Conservation (phyloP, 2,888 invertebrate species). For the Drosophila acutilabella region DNA sequence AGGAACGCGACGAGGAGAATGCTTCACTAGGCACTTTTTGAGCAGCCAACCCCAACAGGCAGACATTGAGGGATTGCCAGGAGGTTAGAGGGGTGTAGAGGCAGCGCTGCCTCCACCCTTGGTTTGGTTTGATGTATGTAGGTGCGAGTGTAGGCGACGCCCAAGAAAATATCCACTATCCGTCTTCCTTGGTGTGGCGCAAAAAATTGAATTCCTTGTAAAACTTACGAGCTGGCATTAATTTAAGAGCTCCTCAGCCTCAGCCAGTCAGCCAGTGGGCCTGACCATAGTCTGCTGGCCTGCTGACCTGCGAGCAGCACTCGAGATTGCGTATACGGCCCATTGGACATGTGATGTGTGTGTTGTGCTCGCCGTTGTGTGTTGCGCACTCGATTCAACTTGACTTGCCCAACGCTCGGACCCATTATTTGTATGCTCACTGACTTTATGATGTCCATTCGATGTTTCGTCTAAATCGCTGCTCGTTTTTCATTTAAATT, state of each 20-base stretch:
- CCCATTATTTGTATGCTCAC: slow-evolving; percentile 56
- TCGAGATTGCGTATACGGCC: slow-evolving; percentile 75
- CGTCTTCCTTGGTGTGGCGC: slow-evolving; percentile 72
- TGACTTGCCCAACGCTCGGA: slow-evolving; percentile 1
- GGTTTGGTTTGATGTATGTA: slow-evolving; percentile 10
- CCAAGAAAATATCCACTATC: slow-evolving; percentile 65
- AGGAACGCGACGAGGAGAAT: slow-evolving; percentile 26
- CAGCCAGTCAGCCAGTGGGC: too few species aligned
- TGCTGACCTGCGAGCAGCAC: slow-evolving; percentile 36
- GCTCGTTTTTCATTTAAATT: slow-evolving; percentile 80
- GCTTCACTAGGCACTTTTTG: slow-evolving; percentile 35
- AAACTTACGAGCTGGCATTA: slow-evolving; percentile 83
- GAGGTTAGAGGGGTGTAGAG: neutral
- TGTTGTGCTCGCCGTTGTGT: slow-evolving; percentile 5
- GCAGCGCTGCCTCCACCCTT: neutral
- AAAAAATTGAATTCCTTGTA: slow-evolving; percentile 83
- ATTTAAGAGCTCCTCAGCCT: slow-evolving; percentile 75
- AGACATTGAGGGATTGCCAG: slow-evolving; percentile 54
- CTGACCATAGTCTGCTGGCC: slow-evolving; percentile 6
- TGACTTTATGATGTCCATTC: slow-evolving; percentile 73
- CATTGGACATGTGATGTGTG: slow-evolving; percentile 69
- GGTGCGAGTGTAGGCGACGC: slow-evolving; percentile 46
- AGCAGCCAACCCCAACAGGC: slow-evolving; percentile 1
- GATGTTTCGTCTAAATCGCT: slow-evolving; percentile 67
- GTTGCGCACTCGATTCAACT: slow-evolving; percentile 7